Evolutionary conservation across 2,888 invertebrate genomes (phyloP), one percentile per base, ranked within the genome.

Genomic region (Drosophila mercatorum): DNA sequence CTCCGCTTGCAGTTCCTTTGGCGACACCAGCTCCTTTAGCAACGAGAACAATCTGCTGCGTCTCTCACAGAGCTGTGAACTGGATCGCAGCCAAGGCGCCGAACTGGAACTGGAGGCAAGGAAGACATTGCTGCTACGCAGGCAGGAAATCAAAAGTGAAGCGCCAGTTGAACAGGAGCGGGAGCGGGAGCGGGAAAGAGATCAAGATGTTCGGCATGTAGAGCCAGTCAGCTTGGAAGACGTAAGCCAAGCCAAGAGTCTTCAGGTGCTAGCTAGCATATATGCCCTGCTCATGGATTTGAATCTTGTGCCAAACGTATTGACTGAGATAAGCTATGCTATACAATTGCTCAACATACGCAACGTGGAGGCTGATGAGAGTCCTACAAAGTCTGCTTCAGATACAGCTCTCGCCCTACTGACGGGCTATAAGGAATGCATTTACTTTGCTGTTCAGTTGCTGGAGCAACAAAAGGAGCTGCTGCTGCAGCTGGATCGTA

Each of bases 361-460:
- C 3, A 68, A 63, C 2, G 10, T n/a, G 12, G 62, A 49, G 0
- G 67, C 65, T 6, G 14, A 17, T 10, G 63, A 51, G 1, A 57
- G 38, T 14, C 14, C 71, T 1, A 12, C 28, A 8, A 43, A 6
- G 11, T 14, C 46, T 3, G 47, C 49, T 0, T 31, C 14, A 31
- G 40, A 49, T 3, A 0, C 40, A 14, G 52, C 68, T 0, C 36
- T 83, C 2, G 44, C 59, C 0, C 6, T 68, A 0, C 44, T 85
- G 0, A 26, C 52, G 0, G 47, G 52, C 1, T 61, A 73, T 14
- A 80, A 74, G 49, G 82, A 97, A 89, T 95, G 96, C 82, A 94
- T 96, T 4, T 97, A 96, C 93, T 97, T 97, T 93, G 95, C 96
- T 28, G 93, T 95, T 0, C 94, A 94, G 65, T 94, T 96, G 1